Conservation (phyloP, 2,113 vertebrate genomes). For the Heterocephalus glaber region DNA sequence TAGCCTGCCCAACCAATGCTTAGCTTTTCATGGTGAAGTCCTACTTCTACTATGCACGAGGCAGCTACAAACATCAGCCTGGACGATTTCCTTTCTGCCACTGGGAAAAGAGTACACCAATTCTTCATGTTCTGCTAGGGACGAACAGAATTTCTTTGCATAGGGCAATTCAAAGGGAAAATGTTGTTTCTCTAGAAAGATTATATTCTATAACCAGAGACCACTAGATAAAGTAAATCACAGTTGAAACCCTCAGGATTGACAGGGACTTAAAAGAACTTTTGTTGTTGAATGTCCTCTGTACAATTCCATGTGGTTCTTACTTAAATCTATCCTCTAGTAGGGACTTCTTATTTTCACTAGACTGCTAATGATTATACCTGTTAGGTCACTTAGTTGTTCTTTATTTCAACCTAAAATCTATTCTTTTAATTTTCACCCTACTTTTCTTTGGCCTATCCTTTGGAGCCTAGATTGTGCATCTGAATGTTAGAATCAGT, state of each 20-base stretch:
- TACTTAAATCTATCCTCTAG: background rate
- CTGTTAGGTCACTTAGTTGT: background rate
- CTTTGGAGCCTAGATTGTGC: background rate
- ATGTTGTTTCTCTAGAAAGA: background rate
- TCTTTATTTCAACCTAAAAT: background rate
- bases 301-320: background rate
- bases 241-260: background rate
- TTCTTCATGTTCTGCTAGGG: background rate
- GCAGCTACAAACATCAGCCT: background rate
- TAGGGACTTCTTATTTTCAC: background rate
- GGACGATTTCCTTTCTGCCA: background rate
- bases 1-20: background rate
- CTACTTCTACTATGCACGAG: background rate
- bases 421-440: background rate
- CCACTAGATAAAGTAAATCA: background rate
- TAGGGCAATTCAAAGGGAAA: background rate
- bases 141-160: background rate
- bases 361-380: background rate
- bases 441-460: background rate
- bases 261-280: background rate
- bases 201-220: constrained; percentile 1
- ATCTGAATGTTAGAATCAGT: background rate
- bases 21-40: background rate
- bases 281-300: background rate
- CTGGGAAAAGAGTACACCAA: background rate